phyloP scores from a whole-genome alignment of 1,140 invertebrate species.

The Linepithema humile region DNA sequence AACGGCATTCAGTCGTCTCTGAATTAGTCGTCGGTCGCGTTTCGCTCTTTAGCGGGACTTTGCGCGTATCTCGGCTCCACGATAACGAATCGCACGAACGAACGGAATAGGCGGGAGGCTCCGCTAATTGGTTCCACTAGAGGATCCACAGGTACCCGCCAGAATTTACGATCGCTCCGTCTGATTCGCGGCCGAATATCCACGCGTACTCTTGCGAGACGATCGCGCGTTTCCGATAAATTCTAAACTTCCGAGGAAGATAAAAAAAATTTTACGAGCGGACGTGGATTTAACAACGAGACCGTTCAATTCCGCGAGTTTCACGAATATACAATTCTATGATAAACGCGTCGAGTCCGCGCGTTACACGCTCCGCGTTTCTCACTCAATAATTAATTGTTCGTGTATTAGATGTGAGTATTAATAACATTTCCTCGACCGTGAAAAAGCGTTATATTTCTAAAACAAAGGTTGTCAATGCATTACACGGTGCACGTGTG shows the following conservation, averaged over 20 bases:
- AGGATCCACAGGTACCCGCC: background rate
- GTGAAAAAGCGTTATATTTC: conserved; percentile 8
- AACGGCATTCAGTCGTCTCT: too few species aligned
- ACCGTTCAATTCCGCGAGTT: background rate
- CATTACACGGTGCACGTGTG: background rate
- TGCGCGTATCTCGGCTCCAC: conserved; percentile 20
- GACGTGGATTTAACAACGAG: too few species aligned
- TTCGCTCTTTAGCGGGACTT: conserved; percentile 22
- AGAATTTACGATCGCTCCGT: background rate
- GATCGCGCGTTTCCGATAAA: background rate
- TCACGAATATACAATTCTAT: background rate
- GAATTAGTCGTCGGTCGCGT: background rate
- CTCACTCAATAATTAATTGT: background rate
- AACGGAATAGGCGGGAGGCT: background rate
- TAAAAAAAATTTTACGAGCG: background rate
- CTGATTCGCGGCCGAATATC: background rate
- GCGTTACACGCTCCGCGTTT: background rate
- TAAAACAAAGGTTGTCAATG: conserved; percentile 11
- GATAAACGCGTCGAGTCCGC: too few species aligned
- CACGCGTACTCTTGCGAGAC: background rate
- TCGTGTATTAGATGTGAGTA: background rate
- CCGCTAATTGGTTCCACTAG: conserved; percentile 32
- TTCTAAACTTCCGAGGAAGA: background rate
- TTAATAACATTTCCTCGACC: background rate
- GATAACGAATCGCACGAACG: conserved; percentile 15